phyloP scores from a whole-genome alignment of 2,113 vertebrate genomes.

The Pterophyllum scalare region DNA sequence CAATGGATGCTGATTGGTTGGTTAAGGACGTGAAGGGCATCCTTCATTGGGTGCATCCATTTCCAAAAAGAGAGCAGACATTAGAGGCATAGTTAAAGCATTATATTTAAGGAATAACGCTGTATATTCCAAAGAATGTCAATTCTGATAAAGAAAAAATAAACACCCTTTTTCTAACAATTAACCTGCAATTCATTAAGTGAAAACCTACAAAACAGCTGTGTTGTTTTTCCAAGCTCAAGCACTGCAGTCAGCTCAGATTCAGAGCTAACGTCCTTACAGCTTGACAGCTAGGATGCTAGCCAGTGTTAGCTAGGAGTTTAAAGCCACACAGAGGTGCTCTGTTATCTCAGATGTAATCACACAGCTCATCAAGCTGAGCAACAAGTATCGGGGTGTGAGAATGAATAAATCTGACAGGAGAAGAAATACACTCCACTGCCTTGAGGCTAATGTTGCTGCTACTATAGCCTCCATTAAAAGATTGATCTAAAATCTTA shows the following conservation, averaged over 20 bases:
- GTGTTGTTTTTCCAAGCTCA: conserved; percentile 6
- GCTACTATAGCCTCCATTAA: conserved; percentile 22
- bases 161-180: not conserved
- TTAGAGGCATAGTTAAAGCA: no score
- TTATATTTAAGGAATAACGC: no score
- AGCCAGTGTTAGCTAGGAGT: not conserved
- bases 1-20: no score
- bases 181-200: conserved; percentile 5
- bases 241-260: not conserved
- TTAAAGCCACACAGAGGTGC: not conserved
- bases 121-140: not conserved
- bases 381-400: not conserved
- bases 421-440: not conserved
- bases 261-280: not conserved
- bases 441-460: not conserved
- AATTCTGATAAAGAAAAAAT: conserved; percentile 1
- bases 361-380: conserved; percentile 3
- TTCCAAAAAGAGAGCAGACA: no score
- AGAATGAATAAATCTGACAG: conserved; percentile 5
- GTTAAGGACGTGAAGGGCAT: no score
- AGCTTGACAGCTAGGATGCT: not conserved
- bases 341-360: conserved; percentile 18
- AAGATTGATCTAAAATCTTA: conserved; percentile 39
- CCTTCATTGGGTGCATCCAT: no score
- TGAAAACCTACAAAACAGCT: not conserved